Base-by-base conservation (phyloP, 1,140 invertebrate genomes). In the Neotoxoptera formosana region DNA sequence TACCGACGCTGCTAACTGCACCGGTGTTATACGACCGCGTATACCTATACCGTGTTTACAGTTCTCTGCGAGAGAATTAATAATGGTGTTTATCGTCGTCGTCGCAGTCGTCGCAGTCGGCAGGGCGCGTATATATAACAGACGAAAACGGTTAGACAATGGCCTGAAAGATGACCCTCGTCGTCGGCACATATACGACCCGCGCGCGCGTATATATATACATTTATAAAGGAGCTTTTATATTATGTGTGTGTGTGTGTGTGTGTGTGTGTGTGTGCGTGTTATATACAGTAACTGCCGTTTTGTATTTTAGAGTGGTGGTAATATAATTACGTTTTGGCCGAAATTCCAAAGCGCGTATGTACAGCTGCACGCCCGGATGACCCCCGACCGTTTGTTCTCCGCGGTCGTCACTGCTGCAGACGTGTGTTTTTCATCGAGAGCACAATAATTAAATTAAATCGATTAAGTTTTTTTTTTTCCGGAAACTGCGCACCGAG, bases 131-230 rank as follows among this genome's bases (percentile, higher is more conserved):
- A 67, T 67, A 67, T 76, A 76, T 76, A 67, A 76, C 60, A 76
- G 60, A 76, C 60, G 60, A 76, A 76, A 76, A 76, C 60, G n/a
- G 60, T 67, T 67, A 67, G n/a, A 76, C 60, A 76, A 76, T 76
- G 30, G 30, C n/a, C 60, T 76, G 60, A 76, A 76, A 76, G 60
- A 76, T 76, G 60, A 76, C 60, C 60, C 60, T 76, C 60, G n/a
- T 76, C 60, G n/a, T 76, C 17, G 30, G 60, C 60, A 67, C n/a
- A n/a, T n/a, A n/a, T n/a, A 67, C 41, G 41, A 67, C 60, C 60
- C 30, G 60, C 21, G 17, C 60, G 3, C 14, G n/a, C n/a, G n/a
- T n/a, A n/a, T n/a, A n/a, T 76, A 76, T n/a, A 76, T 76, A 76
- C 17, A 67, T 67, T 67, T 67, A 76, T 76, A 76, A 76, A 76